Conservation (phyloP, 1,140 invertebrate species). For the Penaeus vannamei region DNA sequence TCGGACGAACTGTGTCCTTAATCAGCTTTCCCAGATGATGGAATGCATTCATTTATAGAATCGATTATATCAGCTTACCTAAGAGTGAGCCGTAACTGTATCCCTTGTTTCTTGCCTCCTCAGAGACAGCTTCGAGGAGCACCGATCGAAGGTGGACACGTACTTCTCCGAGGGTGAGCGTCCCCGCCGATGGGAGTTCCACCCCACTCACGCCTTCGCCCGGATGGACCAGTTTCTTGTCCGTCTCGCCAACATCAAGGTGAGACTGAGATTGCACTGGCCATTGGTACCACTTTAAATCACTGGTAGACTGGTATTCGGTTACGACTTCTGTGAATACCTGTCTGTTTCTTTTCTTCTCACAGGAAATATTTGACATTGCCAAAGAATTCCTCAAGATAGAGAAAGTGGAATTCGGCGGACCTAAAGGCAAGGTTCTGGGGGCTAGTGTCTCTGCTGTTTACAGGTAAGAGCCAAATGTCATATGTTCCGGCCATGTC, state of each 20-base stretch:
- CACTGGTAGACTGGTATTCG: no score
- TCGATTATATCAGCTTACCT: no score
- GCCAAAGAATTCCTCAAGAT: slow-evolving; percentile 94
- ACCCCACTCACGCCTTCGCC: slow-evolving; percentile 85
- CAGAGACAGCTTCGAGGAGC: slow-evolving; percentile 78
- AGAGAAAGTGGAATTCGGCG: slow-evolving; percentile 95
- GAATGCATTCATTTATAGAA: not conserved
- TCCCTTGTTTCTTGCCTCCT: slow-evolving; percentile 70
- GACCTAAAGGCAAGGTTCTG: slow-evolving; percentile 87
- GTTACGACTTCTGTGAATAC: no score
- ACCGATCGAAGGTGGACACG: slow-evolving; percentile 79
- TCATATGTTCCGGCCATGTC: slow-evolving; percentile 66
- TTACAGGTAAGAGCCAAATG: slow-evolving; percentile 69
- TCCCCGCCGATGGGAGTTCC: slow-evolving; percentile 88
- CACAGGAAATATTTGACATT: slow-evolving; percentile 90
- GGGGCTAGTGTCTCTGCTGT: slow-evolving; percentile 79
- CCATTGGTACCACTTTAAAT: slow-evolving; percentile 6
- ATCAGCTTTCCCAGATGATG: not conserved
- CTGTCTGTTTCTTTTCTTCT: slow-evolving; percentile 65
- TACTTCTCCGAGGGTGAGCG: slow-evolving; percentile 78
- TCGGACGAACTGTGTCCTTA: not conserved
- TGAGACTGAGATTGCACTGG: slow-evolving; percentile 70
- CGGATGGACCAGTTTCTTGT: slow-evolving; percentile 88
- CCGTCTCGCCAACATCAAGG: slow-evolving; percentile 85
- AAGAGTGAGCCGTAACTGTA: no score